Evolutionary conservation across 2,888 invertebrate species (phyloP).

Genomic region (Ditula angustiorana): DNA sequence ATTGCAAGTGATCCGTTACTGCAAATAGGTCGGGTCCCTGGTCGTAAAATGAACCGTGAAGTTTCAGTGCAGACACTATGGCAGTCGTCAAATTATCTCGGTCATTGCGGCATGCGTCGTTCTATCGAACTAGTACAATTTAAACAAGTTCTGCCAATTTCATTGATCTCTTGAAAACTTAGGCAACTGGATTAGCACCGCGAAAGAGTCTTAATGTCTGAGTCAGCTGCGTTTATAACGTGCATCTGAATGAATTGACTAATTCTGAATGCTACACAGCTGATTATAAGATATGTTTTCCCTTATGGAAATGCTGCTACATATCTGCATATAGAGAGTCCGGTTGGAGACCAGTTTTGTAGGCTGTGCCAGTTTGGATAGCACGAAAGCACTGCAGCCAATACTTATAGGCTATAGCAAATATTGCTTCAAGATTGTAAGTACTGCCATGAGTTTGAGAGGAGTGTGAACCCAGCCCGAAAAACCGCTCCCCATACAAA

Average conservation of each 20-base stretch:
- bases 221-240: constrained; percentile 32
- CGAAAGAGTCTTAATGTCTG: constrained; percentile 11
- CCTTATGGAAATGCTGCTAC: not conserved
- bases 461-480: no score
- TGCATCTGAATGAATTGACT: not conserved
- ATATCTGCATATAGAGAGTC: constrained; percentile 17
- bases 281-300: constrained; percentile 12
- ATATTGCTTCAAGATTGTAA: not conserved
- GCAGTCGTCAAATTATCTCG: constrained; percentile 10
- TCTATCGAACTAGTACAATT: constrained; percentile 9
- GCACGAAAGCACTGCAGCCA: constrained; percentile 13
- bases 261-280: not conserved
- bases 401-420: not conserved
- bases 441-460: not conserved
- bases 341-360: constrained; percentile 27
- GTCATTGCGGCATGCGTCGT: constrained; percentile 21
- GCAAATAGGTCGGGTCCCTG: constrained; percentile 17
- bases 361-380: no score
- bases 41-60: constrained; percentile 6
- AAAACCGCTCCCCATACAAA: no score
- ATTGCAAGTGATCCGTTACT: constrained; percentile 10
- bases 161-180: not conserved
- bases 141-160: not conserved
- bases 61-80: constrained; percentile 6
- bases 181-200: not conserved